Evolutionary conservation across 2,113 vertebrate genomes (phyloP), one percentile per base, ranked within the genome.

Genomic region (Garra rufa): DNA sequence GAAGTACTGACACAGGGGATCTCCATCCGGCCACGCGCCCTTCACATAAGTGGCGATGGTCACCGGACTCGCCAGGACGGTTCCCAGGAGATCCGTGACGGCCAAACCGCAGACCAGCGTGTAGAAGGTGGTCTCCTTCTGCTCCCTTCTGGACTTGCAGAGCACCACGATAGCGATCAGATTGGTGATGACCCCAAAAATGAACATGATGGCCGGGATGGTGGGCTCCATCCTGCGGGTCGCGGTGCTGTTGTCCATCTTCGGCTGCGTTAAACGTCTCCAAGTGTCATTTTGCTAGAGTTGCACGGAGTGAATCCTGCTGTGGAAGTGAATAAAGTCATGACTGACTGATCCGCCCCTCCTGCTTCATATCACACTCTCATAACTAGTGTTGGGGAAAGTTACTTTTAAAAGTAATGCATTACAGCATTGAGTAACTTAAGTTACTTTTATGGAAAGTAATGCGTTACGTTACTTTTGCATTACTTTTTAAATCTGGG

Each of bases 91-190:
- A 90, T 99, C 98, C 0, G 98, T 99, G 76, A 99, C 93, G 0
- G 97, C 97, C 89, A 99, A 94, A 0, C 98, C 98, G 9, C 98
- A 99, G 9, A 99, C 98, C 88, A 99, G 84, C 0, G 97, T 98
- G 93, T 99, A 99, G 91, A 99, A 99, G 2, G 97, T 99, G 9
- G 95, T 98, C 90, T 99, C 98, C 83, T 98, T 98, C 92, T 98
- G 96, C 88, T 99, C 97, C 87, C 96, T 97, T 44, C 97, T 90
- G 21, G 98, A 96, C 73, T 97, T 97, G 89, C 97, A 98, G 7
- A 99, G 94, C 63, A 99, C 98, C 65, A 97, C 96, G 81, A 99
- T 97, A 86, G 98, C 98, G 67, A 97, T 96, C 83, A 98, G 91
- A 88, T 99, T 99, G 73, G 98, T 97, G 84, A 98, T 96, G 86